Base-by-base conservation (phyloP, 2,888 invertebrate genomes). In the Troilus luridus region DNA sequence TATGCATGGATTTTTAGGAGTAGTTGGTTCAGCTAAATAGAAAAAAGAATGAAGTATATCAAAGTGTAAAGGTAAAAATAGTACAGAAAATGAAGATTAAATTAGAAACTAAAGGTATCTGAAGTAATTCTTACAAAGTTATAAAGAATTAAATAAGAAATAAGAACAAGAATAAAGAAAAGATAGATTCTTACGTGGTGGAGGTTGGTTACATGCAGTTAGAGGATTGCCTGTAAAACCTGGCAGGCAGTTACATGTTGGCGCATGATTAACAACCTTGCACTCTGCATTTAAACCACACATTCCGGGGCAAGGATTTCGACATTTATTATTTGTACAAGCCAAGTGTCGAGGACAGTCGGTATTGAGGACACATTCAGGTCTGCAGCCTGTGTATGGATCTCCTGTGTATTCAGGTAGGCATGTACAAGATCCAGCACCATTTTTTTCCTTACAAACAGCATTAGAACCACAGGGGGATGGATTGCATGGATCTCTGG, bases 401-500 rank as follows among this genome's bases (percentile, higher is more conserved):
- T 97, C 97, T 89, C 97, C 97, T 93, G 96, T 95, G 94, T 97
- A 97, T 93, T 96, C 96, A 92, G 96, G 95, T 93, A 96, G 94
- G 94, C 97, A 97, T 93, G 96, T 95, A 94, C 97, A 97, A 92
- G 97, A 96, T 93, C 97, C 97, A 93, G 96, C 97, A 93, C 96
- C 96, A 93, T 96, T 96, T 93, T 95, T 95, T 94, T 97, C 96
- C 93, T 96, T 96, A 94, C 98, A 98, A 92, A 96, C 94, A 90
- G 97, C 96, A 94, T 97, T 97, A 91, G 96, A 95, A 93, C 97
- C 97, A 94, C 97, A 97, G 90, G 97, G 97, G 93, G 96, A 96
- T 93, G 97, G 97, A 94, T 96, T 96, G 94, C 97, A 97, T 93
- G 97, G 97, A 94, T 96, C 96, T 94, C 94, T 95, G 93, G 95